Conservation (phyloP, 2,113 vertebrate species). For the Oncorhynchus gorbuscha region DNA sequence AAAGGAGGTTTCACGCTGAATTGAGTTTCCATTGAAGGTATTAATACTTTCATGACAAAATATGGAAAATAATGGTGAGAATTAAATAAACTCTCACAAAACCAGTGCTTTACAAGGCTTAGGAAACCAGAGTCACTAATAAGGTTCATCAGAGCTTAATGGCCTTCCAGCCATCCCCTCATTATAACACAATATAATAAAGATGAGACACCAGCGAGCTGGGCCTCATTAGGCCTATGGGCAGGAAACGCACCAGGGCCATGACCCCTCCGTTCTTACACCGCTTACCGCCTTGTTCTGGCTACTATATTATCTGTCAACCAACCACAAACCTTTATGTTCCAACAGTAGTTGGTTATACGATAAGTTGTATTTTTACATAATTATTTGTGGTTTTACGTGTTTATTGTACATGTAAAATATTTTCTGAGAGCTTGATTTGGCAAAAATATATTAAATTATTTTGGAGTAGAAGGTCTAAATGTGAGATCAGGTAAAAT, state of each 20-base stretch:
- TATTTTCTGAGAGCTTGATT: too few relatives aligned
- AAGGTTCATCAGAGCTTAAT: conserved; percentile 65
- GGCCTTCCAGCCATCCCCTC: conserved; percentile 62
- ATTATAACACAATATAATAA: conserved; percentile 66
- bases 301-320: conserved; percentile 39
- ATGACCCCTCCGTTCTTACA: conserved; percentile 42
- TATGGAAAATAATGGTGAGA: background rate
- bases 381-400: too few relatives aligned
- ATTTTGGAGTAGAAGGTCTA: too few relatives aligned
- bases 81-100: background rate
- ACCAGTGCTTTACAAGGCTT: background rate
- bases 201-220: conserved; percentile 53
- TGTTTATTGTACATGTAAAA: too few relatives aligned
- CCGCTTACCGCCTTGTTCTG: conserved; percentile 23
- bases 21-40: conserved; percentile 13
- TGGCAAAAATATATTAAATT: too few relatives aligned
- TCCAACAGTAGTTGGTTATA: background rate
- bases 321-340: background rate
- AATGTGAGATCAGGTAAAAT: too few relatives aligned
- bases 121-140: conserved; percentile 43
- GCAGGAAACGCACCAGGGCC: conserved; percentile 47
- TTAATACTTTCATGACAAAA: conserved; percentile 22
- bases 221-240: conserved; percentile 63
- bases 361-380: background rate
- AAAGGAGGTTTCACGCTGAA: conserved; percentile 29